These are phyloP conservation scores for Sylvilagus bachmani DNA, from an alignment of 2,113 vertebrate species.

Conservation along the genomic window DNA sequence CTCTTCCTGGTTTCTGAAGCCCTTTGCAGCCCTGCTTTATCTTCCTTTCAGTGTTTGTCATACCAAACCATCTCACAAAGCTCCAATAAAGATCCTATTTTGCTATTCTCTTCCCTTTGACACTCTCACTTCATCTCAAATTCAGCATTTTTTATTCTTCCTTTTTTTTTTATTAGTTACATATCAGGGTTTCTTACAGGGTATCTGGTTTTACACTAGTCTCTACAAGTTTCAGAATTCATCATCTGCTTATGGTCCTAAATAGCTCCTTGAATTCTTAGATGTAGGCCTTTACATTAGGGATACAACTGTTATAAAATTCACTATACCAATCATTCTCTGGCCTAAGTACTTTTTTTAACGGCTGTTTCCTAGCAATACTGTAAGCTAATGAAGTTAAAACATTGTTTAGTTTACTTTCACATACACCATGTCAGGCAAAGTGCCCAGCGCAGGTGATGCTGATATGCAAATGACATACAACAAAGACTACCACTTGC, in stretches of 20 bases:
- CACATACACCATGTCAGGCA: neutral
- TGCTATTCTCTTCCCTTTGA: neutral
- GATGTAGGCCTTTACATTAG: neutral
- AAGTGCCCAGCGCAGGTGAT: neutral
- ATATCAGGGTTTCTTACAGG: neutral
- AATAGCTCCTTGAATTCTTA: neutral
- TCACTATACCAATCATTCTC: neutral
- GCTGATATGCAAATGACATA: neutral
- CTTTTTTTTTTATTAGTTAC: neutral
- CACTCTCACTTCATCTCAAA: neutral
- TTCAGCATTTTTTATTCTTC: neutral
- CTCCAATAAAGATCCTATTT: neutral
- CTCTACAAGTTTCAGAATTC: neutral
- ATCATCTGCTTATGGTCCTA: neutral
- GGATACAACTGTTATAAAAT: neutral
- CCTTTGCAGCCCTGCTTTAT: neutral
- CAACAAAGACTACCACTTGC: neutral
- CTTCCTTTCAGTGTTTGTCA: neutral
- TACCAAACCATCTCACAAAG: neutral
- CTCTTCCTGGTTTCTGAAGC: neutral
- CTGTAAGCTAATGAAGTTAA: neutral
- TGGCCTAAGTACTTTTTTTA: neutral
- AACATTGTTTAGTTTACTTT: neutral
- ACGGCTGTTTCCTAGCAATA: neutral
- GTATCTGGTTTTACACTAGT: neutral